Evolutionary conservation across 1,140 invertebrate genomes (phyloP).

Genomic region (Stegodyphus mimosarum): DNA sequence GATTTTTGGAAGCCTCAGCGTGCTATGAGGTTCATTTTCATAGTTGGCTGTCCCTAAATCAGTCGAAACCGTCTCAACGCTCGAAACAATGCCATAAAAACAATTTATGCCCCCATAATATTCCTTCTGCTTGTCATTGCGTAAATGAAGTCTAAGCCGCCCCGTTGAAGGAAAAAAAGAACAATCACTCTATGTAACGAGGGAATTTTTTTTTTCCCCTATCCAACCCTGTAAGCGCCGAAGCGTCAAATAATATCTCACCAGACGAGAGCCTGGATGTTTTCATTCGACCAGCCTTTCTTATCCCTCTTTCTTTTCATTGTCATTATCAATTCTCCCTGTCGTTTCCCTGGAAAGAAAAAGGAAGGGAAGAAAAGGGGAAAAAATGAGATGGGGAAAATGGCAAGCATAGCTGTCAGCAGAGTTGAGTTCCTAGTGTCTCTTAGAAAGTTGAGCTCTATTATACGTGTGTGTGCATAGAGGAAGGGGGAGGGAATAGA

Average conservation of each 20-base stretch:
- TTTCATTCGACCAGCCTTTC: slow-evolving; percentile 9
- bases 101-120: slow-evolving; percentile 23
- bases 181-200: slow-evolving; percentile 27
- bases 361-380: background rate
- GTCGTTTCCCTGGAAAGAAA: slow-evolving; percentile 22
- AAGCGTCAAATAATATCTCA: slow-evolving; percentile 37
- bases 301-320: slow-evolving; percentile 17
- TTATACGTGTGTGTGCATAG: no score
- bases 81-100: slow-evolving; percentile 24
- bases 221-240: slow-evolving; percentile 11
- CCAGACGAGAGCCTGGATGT: slow-evolving; percentile 21
- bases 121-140: slow-evolving; percentile 20
- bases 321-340: slow-evolving; percentile 36
- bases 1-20: background rate
- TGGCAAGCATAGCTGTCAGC: background rate
- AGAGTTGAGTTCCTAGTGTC: background rate
- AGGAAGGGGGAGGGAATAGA: background rate
- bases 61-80: background rate
- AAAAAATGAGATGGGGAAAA: slow-evolving; percentile 4
- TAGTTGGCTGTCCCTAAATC: background rate
- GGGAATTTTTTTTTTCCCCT: background rate
- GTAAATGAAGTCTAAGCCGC: slow-evolving; percentile 31
- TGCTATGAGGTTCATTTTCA: background rate
- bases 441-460: no score
- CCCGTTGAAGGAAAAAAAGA: background rate